Percentiles rank a stretch among this genome's conserved stretches.
Conservation (phyloP, 2,888 invertebrate species). For the Andrena praecox region DNA sequence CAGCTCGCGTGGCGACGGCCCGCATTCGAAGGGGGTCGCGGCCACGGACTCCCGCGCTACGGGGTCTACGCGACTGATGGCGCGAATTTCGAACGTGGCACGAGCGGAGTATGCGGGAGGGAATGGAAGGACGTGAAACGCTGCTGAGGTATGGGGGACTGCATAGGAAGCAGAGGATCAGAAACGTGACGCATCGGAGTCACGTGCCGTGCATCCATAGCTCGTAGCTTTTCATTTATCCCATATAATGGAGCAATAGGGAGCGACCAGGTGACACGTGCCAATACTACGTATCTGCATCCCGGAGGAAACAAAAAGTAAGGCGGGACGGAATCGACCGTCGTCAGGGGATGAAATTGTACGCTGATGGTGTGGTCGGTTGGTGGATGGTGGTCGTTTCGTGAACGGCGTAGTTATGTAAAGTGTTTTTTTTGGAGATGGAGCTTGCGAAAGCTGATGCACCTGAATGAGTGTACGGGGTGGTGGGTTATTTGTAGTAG, state of each 20-base stretch:
- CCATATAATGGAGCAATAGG: conserved; percentile 52
- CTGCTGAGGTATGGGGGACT: not conserved
- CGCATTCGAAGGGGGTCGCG: not conserved
- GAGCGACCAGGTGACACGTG: conserved; percentile 44
- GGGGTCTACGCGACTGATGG: not conserved
- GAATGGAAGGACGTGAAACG: not conserved
- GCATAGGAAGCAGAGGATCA: conserved; percentile 48
- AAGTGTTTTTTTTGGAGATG: not conserved
- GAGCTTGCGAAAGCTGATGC: not conserved
- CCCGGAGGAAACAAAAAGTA: conserved; percentile 10
- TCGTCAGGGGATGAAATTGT: not conserved
- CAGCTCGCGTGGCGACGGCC: not conserved
- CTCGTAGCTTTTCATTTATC: conserved; percentile 66
- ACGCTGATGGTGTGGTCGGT: not conserved
- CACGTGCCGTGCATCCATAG: conserved; percentile 58
- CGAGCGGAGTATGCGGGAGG: conserved; percentile 6
- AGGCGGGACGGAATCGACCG: not conserved
- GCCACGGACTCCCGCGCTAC: not conserved
- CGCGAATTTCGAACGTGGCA: conserved; percentile 14
- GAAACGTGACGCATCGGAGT: conserved; percentile 63
- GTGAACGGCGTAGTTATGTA: not conserved
- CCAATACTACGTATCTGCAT: conserved; percentile 23
- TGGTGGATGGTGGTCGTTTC: not conserved
- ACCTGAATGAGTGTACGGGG: too few species aligned
- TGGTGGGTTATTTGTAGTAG: too few species aligned